Conservation (phyloP, 2,113 vertebrate species). For the Ptilorrhoa leucosticta region DNA sequence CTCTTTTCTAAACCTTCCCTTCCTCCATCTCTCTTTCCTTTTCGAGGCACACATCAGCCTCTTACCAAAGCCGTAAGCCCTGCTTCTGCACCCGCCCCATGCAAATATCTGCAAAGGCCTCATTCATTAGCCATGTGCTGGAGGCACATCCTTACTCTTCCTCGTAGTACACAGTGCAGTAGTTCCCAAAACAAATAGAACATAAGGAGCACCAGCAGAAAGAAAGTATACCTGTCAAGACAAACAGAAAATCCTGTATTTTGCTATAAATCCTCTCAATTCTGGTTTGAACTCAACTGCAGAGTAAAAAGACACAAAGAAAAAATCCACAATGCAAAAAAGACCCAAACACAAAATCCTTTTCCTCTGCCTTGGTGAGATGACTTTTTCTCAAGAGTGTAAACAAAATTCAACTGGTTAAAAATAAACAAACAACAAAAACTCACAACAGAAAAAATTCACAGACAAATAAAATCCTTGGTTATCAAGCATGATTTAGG, state of each 20-base stretch:
- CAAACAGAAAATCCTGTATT: not conserved
- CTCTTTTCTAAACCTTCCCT: not conserved
- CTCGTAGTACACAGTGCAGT: not conserved
- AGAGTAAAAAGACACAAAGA: not conserved
- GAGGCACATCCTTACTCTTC: not conserved
- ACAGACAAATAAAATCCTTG: not conserved
- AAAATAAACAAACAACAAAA: not conserved
- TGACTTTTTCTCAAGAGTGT: not conserved
- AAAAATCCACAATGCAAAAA: not conserved
- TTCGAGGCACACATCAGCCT: not conserved
- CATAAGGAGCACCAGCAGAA: not conserved
- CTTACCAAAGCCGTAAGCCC: not conserved
- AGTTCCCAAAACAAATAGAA: not conserved
- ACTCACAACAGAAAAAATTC: not conserved
- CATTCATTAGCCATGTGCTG: not conserved
- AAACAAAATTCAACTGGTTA: not conserved
- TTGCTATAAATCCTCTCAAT: not conserved
- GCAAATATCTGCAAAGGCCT: not conserved
- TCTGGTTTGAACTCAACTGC: not conserved
- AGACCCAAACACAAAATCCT: not conserved
- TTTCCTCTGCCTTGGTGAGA: not conserved
- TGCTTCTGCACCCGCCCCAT: rapidly evolving
- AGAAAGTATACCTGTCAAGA: not conserved
- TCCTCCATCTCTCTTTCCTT: not conserved
- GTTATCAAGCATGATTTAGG: not conserved